phyloP scores from a whole-genome alignment of 2,888 invertebrate species.

The Dinocampus coccinellae region DNA sequence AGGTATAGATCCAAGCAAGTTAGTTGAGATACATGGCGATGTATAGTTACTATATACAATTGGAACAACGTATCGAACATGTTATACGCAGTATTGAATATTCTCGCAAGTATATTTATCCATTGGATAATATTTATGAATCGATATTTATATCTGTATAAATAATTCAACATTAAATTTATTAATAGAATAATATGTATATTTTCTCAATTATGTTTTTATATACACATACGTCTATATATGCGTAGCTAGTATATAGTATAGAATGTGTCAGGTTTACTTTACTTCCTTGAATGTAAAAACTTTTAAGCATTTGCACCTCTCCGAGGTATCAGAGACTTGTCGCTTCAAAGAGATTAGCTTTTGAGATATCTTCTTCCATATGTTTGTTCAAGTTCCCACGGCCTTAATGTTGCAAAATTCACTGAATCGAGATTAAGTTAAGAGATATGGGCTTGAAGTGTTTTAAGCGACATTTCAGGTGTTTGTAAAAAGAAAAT shows the following conservation, averaged over 20 bases:
- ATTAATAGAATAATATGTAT: not conserved
- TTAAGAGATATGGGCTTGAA: slow-evolving; percentile 13
- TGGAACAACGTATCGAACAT: slow-evolving; percentile 14
- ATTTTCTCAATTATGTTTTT: not conserved
- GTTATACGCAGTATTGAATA: slow-evolving; percentile 8
- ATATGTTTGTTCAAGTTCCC: slow-evolving; percentile 19
- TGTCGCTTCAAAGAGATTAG: slow-evolving; percentile 22
- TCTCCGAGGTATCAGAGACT: not conserved
- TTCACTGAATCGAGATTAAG: slow-evolving; percentile 21
- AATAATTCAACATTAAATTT: no score
- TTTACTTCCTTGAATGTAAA: not conserved
- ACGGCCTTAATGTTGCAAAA: slow-evolving; percentile 7
- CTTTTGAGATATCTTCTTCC: slow-evolving; percentile 12
- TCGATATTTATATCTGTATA: no score
- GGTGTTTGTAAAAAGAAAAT: slow-evolving; percentile 15
- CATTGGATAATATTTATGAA: not conserved
- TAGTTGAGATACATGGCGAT: slow-evolving; percentile 26
- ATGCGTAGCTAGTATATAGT: not conserved
- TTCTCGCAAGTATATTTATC: not conserved
- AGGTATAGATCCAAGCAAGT: slow-evolving; percentile 46
- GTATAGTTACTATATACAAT: slow-evolving; percentile 10
- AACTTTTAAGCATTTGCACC: not conserved
- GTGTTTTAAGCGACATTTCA: not conserved
- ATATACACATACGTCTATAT: not conserved
- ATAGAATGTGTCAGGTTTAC: not conserved